These are phyloP conservation scores for Lepidocyrtoides sp. DNA, from an alignment of 2,888 invertebrate genomes.

Conservation along the genomic window DNA sequence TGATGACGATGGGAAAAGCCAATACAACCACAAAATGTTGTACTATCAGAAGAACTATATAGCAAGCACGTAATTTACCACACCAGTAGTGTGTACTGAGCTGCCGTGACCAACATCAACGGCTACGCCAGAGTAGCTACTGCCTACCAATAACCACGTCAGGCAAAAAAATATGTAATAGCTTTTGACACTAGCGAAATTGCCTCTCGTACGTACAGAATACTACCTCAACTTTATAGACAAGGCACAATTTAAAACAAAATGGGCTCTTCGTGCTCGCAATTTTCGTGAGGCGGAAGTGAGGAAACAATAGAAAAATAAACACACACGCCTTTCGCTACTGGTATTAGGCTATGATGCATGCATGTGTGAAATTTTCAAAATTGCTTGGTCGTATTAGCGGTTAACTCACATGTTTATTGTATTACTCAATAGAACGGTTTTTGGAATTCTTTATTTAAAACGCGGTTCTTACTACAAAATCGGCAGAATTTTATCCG, in stretches of 20 bases:
- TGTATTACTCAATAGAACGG: neutral
- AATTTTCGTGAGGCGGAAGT: neutral
- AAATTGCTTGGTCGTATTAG: neutral
- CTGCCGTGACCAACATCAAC: neutral
- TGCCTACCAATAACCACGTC: no score
- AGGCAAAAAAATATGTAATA: neutral
- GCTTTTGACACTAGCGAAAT: neutral
- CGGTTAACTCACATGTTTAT: neutral
- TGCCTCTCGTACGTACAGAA: neutral
- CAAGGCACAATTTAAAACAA: neutral
- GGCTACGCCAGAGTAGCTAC: neutral
- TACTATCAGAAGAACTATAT: neutral
- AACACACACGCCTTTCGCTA: neutral
- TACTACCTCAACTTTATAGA: neutral
- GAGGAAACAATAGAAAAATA: neutral
- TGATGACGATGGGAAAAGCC: neutral
- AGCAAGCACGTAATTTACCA: neutral
- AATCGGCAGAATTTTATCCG: neutral
- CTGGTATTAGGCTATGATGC: neutral
- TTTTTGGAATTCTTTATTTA: neutral
- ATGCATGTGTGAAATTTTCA: conserved; percentile 13
- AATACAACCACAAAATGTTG: neutral
- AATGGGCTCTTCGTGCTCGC: neutral
- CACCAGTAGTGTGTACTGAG: neutral
- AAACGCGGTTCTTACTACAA: neutral